A percentile compares a stretch with the other conserved stretches of the same genome.
phyloP scores from a whole-genome alignment of 2,113 vertebrate species.

The Morone saxatilis region DNA sequence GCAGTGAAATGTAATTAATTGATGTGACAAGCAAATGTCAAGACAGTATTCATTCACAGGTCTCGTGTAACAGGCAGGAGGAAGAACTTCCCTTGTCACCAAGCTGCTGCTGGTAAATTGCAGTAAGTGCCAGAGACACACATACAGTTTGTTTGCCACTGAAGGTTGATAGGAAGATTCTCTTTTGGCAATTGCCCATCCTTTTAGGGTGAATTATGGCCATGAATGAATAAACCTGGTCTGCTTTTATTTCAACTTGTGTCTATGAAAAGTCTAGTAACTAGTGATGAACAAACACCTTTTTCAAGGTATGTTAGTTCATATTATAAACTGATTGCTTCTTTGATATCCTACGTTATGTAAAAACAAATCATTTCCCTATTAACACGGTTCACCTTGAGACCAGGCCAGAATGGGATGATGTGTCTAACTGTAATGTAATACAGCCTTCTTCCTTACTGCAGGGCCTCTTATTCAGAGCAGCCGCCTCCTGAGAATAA shows the following conservation, averaged over 20 bases:
- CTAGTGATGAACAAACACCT: not conserved
- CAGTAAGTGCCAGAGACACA: not conserved
- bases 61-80: constrained; percentile 9
- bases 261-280: not conserved
- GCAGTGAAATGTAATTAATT: not conserved
- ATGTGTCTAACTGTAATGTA: constrained; percentile 56
- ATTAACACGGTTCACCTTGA: constrained; percentile 48
- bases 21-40: too few relatives aligned
- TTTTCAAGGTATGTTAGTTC: not conserved
- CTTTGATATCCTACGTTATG: constrained; percentile 7
- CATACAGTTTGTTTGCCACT: not conserved
- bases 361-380: constrained; percentile 36
- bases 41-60: not conserved
- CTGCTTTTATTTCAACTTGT: not conserved
- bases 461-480: constrained; percentile 72
- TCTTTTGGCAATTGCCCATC: not conserved
- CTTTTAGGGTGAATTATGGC: not conserved
- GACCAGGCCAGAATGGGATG: constrained; percentile 19
- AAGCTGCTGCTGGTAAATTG: constrained; percentile 5
- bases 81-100: not conserved
- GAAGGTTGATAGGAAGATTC: not conserved
- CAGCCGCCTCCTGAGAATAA: constrained; percentile 72
- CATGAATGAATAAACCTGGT: constrained; percentile 2
- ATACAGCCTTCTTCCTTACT: constrained; percentile 43
- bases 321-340: not conserved